A percentile compares a stretch with the other conserved stretches of the same genome.
phyloP scores from a whole-genome alignment of 2,797 vertebrate genomes.

The Bovichtus variegatus region DNA sequence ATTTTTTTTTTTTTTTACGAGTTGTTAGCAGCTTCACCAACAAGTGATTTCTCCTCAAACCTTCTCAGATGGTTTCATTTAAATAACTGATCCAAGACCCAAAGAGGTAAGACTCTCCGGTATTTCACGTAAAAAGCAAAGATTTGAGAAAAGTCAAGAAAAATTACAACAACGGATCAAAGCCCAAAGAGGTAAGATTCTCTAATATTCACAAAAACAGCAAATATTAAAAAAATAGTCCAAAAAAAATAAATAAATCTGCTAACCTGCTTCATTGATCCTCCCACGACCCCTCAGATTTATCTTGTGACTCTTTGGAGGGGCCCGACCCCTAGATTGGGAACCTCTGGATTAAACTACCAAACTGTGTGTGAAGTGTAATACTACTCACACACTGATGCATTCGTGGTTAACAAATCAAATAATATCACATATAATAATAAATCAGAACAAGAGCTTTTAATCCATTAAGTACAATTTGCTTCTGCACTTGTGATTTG shows the following conservation, averaged over 20 bases:
- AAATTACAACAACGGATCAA: no score
- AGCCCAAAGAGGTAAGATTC: no score
- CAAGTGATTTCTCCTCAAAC: no score
- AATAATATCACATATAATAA: not conserved
- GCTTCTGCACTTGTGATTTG: not conserved
- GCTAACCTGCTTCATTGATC: not conserved
- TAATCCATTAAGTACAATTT: not conserved
- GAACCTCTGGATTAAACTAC: not conserved
- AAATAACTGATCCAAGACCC: no score
- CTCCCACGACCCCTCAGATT: not conserved
- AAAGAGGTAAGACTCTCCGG: no score
- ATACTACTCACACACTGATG: not conserved
- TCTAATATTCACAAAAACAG: no score
- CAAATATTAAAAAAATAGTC: no score
- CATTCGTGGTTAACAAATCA: not conserved
- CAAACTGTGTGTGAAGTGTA: not conserved
- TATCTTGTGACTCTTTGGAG: not conserved
- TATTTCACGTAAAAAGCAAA: no score
- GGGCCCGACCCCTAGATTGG: not conserved
- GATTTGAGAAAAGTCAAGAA: not conserved
- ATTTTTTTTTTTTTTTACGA: no score
- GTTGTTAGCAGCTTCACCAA: not conserved
- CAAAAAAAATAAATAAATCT: not conserved
- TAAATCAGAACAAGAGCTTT: no score
- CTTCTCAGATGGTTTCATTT: not conserved